Conservation (phyloP, 2,797 vertebrate species). For the Falco cherrug region DNA sequence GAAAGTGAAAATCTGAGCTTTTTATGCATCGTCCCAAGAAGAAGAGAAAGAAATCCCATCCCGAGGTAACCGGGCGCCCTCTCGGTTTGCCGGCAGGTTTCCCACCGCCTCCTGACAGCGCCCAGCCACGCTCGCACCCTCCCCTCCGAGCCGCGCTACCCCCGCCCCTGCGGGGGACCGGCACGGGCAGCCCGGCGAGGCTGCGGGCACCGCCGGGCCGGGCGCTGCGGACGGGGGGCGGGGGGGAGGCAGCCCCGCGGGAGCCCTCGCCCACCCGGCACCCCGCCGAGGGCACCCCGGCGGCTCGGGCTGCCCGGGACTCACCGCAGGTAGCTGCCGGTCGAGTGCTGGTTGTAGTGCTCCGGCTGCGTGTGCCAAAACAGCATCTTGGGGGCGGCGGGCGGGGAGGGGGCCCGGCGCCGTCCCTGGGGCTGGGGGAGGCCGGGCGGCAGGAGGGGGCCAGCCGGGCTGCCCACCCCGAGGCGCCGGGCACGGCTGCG, state of each 20-base stretch:
- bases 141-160: neutral
- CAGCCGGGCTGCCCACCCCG: neutral
- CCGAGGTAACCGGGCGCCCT: neutral
- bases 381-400: conserved; percentile 79
- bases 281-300: neutral
- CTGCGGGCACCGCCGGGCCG: too few species aligned
- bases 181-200: too few species aligned
- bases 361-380: conserved; percentile 94
- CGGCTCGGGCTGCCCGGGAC: neutral
- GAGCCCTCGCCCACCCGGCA: too few species aligned
- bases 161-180: too few species aligned
- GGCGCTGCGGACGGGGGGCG: too few species aligned
- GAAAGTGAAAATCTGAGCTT: conserved; percentile 62
- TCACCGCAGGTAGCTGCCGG: conserved; percentile 88
- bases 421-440: neutral
- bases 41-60: neutral
- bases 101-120: neutral
- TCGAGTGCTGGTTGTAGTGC: conserved; percentile 86
- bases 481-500: neutral
- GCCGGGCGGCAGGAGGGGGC: neutral
- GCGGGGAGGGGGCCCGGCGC: neutral
- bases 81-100: neutral
- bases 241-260: too few species aligned
- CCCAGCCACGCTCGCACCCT: neutral
- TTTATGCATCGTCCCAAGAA: conserved; percentile 27